Conservation (phyloP, 92 coral and sea anemone species). For the Parazoanthus darwini region DNA sequence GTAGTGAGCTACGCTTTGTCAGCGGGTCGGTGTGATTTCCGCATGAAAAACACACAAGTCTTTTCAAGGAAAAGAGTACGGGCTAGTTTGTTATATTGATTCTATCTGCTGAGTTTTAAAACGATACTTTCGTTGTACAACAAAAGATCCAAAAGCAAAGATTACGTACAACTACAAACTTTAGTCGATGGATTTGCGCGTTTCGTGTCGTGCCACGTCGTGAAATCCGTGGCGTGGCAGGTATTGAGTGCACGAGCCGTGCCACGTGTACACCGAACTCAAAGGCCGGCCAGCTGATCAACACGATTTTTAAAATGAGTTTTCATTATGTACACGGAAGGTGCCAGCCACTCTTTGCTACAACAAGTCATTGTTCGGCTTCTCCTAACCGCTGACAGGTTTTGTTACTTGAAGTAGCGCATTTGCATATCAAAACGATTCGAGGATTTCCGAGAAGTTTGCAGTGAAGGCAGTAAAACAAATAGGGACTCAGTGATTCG, state of each 20-base stretch:
- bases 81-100: background rate
- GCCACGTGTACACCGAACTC: slow-evolving; percentile 22
- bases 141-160: background rate
- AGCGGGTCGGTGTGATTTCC: background rate
- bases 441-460: slow-evolving; percentile 41
- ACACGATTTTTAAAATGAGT: slow-evolving; percentile 32
- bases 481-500: slow-evolving; percentile 2
- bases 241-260: background rate
- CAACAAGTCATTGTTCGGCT: slow-evolving; percentile 20
- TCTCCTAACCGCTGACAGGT: slow-evolving; percentile 32
- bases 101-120: background rate
- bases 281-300: slow-evolving; percentile 21
- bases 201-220: slow-evolving; percentile 40
- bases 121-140: slow-evolving; percentile 4
- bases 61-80: background rate
- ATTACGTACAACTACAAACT: background rate
- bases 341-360: slow-evolving; percentile 18
- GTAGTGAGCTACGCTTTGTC: background rate
- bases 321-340: slow-evolving; percentile 44
- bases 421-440: slow-evolving; percentile 42
- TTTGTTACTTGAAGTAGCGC: slow-evolving; percentile 15
- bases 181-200: background rate
- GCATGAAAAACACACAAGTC: background rate
- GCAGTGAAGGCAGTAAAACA: slow-evolving; percentile 26
- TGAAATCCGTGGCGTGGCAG: slow-evolving; percentile 25